phyloP scores from a whole-genome alignment of 2,888 invertebrate genomes.

The Drosophila ustulata region DNA sequence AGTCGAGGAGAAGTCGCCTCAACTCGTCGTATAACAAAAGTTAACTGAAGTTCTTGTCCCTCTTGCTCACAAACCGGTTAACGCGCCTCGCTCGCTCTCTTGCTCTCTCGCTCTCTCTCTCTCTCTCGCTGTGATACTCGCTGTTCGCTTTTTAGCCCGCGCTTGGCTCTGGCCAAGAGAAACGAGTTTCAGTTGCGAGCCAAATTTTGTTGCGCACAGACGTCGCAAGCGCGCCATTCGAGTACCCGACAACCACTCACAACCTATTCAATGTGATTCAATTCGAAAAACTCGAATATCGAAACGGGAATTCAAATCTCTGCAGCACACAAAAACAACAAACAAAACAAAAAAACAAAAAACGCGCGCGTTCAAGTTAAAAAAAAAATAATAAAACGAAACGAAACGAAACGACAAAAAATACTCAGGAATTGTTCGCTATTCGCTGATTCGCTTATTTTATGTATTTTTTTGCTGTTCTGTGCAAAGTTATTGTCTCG shows the following conservation, averaged over 20 bases:
- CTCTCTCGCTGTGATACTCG: constrained; percentile 6
- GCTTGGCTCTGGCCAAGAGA: constrained; percentile 50
- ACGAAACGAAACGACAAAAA: constrained; percentile 31
- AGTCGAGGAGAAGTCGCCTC: constrained; percentile 23
- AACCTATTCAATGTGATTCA: neutral
- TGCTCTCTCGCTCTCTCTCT: constrained; percentile 18
- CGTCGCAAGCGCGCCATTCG: constrained; percentile 58
- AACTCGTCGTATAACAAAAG: constrained; percentile 39
- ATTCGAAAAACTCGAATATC: constrained; percentile 34
- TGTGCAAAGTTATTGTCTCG: constrained; percentile 4
- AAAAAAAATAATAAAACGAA: neutral
- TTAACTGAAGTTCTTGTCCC: constrained; percentile 59
- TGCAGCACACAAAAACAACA: constrained; percentile 8
- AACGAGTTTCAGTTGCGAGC: constrained; percentile 82
- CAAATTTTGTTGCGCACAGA: constrained; percentile 73
- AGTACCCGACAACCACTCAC: constrained; percentile 3
- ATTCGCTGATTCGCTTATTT: constrained; percentile 9
- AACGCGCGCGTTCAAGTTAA: constrained; percentile 36
- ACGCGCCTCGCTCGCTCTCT: too few species aligned
- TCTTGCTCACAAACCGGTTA: constrained; percentile 1
- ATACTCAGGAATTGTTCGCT: constrained; percentile 7
- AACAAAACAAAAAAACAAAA: constrained; percentile 21
- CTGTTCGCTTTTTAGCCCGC: constrained; percentile 5
- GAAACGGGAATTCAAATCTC: constrained; percentile 50
- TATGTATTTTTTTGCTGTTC: constrained; percentile 28